Evolutionary conservation across 2,888 invertebrate species (phyloP), one percentile per base, ranked within the genome.

Genomic region (Philaethria dido): DNA sequence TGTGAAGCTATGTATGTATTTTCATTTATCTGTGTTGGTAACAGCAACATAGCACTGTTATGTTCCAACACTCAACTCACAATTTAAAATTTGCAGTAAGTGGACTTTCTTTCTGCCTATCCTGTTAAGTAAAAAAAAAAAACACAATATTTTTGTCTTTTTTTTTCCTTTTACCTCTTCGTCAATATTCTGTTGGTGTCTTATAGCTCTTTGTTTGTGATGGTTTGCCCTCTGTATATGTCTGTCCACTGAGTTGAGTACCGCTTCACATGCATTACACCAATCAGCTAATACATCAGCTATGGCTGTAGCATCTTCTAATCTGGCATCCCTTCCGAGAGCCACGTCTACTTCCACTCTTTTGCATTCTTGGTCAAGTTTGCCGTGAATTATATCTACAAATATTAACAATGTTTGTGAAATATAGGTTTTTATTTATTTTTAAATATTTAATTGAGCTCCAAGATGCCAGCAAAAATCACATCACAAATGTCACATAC

Each of bases 281-380:
- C 98, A 98, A 74, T 96, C 96, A 52, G 96, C 95, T 25, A 98
- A 88, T 9, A 97, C 97, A 69, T 95, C 94, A 0, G 97, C 95
- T 59, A 99, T 98, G 66, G 95, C 94, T 13, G 95, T 94, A 0
- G 98, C 95, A 80, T 98, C 97, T 62, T 96, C 97, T 0, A 96
- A 94, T 42, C 96, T 94, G 36, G 99, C 98, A 80, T 99, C 99
- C 18, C 99, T 94, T 0, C 99, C 99, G 42, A 99, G 94, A 0
- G 99, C 98, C 77, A 97, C 98, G 84, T 99, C 99, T 0, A 99
- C 96, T 88, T 99, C 99, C 44, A 99, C 93, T 72, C 97, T 96
- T 75, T 97, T 97, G 85, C 98, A 98, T 81, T 98, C 97, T 85
- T 99, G 99, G 87, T 99, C 99, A 73, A 99, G 90, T 89, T 99